Evolutionary conservation across 2,888 invertebrate genomes (phyloP).

Genomic region (Hydrotaea cyrtoneurina): DNA sequence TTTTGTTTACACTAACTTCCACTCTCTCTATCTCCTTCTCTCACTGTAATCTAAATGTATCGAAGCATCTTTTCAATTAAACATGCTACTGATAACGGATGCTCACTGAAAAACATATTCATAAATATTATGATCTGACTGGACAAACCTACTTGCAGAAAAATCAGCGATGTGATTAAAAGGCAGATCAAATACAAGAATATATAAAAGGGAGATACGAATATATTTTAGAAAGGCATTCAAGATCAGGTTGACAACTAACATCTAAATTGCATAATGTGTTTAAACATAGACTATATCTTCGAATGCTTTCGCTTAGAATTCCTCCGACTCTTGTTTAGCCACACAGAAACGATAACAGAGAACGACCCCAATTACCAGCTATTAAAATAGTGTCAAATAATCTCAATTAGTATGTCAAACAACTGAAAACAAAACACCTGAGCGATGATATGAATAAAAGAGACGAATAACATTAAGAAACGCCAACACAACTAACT

Average conservation of each 20-base stretch:
- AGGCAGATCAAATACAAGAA: background rate
- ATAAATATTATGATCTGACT: no score
- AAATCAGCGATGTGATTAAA: no score
- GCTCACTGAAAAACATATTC: no score
- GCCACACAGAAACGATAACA: background rate
- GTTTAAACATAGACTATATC: background rate
- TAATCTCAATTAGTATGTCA: background rate
- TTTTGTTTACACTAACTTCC: no score
- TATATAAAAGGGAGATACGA: no score
- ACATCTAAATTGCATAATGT: background rate
- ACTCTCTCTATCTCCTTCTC: no score
- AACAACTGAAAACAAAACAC: background rate
- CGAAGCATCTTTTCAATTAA: no score
- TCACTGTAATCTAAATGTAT: no score
- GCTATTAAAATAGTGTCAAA: background rate
- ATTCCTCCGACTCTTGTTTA: background rate
- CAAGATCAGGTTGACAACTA: background rate
- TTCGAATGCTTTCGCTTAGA: background rate
- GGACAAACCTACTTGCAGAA: no score
- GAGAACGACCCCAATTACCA: conserved; percentile 7
- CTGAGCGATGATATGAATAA: background rate
- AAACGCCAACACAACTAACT: conserved; percentile 42
- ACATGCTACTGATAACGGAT: no score
- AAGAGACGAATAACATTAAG: background rate
- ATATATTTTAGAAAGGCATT: conserved; percentile 10